Evolutionary conservation across 2,797 vertebrate species (phyloP), one percentile per base, ranked within the genome.

Genomic region (Clamator glandarius): DNA sequence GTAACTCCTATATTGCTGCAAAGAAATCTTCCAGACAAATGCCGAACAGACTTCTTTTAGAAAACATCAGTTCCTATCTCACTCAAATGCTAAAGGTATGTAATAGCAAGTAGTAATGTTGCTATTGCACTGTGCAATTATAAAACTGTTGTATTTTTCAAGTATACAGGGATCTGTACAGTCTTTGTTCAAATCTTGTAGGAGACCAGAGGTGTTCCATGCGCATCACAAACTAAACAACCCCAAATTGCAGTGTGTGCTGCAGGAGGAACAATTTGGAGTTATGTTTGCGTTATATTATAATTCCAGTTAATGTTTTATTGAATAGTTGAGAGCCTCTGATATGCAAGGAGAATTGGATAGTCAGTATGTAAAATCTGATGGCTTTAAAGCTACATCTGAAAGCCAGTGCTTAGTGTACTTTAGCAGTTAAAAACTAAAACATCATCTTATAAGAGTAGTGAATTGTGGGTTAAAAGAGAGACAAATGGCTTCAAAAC

Each of bases 31-130:
- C 96, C 73, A 98, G 98, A 84, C 97, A 98, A 92, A 83, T 83
- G 69, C 98, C 99, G 85, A 99, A 98, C 97, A 98, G 98, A 50
- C 94, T 98, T 79, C 98, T 99, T 93, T 76, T 99, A 96, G 96
- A 98, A 89, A 98, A 96, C 90, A 81, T 99, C 48, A 98, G 98
- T 4, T 50, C 68, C 18, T 99, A 99, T 95, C 98, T 99, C 88
- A 99, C 99, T 21, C 94, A 92, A 93, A 99, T 99, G 98, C 98
- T 99, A 36, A 98, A 98, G 98, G 99, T 99, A 92, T 91, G 98
- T 83, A 69, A 84, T 62, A 85, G 76, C 59, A 82, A n/a, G 93
- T n/a, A 72, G 62, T 55, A 44, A 50, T 2, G 1, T 46, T 93
- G 67, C 77, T 85, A 63, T 72, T 92, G 73, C 74, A 42, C 42